Conservation (phyloP, 1,140 invertebrate genomes). For the Himalopsyche phryganea region DNA sequence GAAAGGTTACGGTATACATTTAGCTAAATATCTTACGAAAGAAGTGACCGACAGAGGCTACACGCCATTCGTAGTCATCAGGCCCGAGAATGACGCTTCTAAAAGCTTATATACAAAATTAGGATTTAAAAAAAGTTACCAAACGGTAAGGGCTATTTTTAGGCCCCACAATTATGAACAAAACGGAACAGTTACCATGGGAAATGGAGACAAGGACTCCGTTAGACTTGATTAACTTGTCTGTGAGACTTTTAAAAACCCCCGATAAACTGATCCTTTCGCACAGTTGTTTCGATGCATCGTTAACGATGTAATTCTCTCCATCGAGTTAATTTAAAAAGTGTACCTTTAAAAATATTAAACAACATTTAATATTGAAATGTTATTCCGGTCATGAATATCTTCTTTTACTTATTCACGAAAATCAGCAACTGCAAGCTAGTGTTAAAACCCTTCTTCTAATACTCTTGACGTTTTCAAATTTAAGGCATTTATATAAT, state of each 20-base stretch:
- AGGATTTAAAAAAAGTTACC: slow-evolving; percentile 72
- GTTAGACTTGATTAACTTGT: slow-evolving; percentile 17
- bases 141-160: slow-evolving; percentile 72
- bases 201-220: slow-evolving; percentile 22
- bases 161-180: slow-evolving; percentile 51
- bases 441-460: slow-evolving; percentile 5
- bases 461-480: too few species aligned
- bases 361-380: slow-evolving; percentile 5
- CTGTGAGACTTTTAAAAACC: slow-evolving; percentile 12
- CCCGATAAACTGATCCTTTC: slow-evolving; percentile 18
- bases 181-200: slow-evolving; percentile 23
- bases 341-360: slow-evolving; percentile 9
- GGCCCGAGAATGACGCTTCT: slow-evolving; percentile 80
- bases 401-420: slow-evolving; percentile 11
- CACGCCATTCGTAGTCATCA: slow-evolving; percentile 79
- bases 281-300: slow-evolving; percentile 31
- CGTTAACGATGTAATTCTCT: slow-evolving; percentile 2
- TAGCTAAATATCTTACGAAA: slow-evolving; percentile 64
- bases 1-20: slow-evolving; percentile 71
- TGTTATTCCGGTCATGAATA: background rate
- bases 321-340: slow-evolving; percentile 7
- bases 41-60: slow-evolving; percentile 71
- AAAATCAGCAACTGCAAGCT: slow-evolving; percentile 33
- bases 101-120: slow-evolving; percentile 74
- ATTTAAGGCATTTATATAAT: too few species aligned